Evolutionary conservation across 53 echinoderm and acorn worm genomes (phyloP).

Genomic region (Henricia sp.): DNA sequence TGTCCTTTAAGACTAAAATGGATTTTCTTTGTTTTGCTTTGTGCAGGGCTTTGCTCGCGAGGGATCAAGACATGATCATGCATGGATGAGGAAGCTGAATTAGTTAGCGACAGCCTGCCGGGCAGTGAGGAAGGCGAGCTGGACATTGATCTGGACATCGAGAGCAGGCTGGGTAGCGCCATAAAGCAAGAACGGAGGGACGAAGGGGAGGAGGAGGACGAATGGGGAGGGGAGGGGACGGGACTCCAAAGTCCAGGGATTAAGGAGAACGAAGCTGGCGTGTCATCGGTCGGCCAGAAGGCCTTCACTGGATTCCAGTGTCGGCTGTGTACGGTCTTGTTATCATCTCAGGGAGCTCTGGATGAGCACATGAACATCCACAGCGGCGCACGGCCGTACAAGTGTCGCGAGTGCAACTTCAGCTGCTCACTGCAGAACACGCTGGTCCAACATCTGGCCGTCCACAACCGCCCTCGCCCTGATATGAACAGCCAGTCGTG

Average conservation of each 20-base stretch:
- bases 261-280: not conserved
- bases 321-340: slow-evolving; percentile 88
- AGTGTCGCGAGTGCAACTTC: slow-evolving; percentile 96
- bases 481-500: slow-evolving; percentile 77
- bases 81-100: slow-evolving; percentile 60
- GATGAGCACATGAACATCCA: slow-evolving; percentile 99
- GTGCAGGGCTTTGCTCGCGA: slow-evolving; percentile 48
- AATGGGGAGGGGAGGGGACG: not conserved
- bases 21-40: not conserved
- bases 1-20: not conserved
- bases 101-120: slow-evolving; percentile 57
- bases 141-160: slow-evolving; percentile 53
- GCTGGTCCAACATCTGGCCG: slow-evolving; percentile 83
- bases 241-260: not conserved
- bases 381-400: slow-evolving; percentile 89
- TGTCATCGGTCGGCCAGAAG: slow-evolving; percentile 3
- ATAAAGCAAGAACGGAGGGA: slow-evolving; percentile 32
- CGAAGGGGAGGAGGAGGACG: slow-evolving; percentile 25
- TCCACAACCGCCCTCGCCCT: slow-evolving; percentile 71
- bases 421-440: slow-evolving; percentile 96
- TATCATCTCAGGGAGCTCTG: slow-evolving; percentile 84
- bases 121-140: slow-evolving; percentile 59
- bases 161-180: slow-evolving; percentile 34
- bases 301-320: slow-evolving; percentile 84
- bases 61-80: slow-evolving; percentile 42